Base-by-base conservation (phyloP, 2,888 invertebrate species). In the Lepidocyrtoides sp. region DNA sequence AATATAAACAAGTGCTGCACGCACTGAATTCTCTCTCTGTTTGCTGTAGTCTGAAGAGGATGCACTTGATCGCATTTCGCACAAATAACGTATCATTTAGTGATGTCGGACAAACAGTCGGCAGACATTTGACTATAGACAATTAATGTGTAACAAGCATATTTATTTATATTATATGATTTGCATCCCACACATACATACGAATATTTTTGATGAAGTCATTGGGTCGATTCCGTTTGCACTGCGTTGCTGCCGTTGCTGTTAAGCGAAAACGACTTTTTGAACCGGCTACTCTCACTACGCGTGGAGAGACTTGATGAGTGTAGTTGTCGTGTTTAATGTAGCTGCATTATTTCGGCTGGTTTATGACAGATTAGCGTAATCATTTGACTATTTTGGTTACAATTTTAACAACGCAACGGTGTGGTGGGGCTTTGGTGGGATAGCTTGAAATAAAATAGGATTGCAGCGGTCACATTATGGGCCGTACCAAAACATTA, bases 381-480 rank as follows among this genome's bases (percentile, higher is more conserved):
- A 63, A 63, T 63, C 63, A 17, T 29, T 63, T 54, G 2, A 63
- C 63, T 63, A 5, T 29, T 63, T 29, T 63, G 63, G 63, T 63
- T 63, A 63, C 26, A 5, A 44, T 44, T 44, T 36, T 8, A 36
- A 8, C 36, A 36, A 14, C n/a, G n/a, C n/a, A n/a, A n/a, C n/a
- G n/a, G n/a, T n/a, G n/a, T n/a, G n/a, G n/a, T n/a, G n/a, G n/a
- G n/a, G n/a, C n/a, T n/a, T n/a, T n/a, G n/a, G n/a, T n/a, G n/a
- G n/a, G n/a, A n/a, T n/a, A n/a, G n/a, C n/a, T n/a, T n/a, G n/a
- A n/a, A n/a, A n/a, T n/a, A n/a, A n/a, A n/a, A n/a, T n/a, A n/a
- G n/a, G n/a, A n/a, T 44, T 5, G 14, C 44, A 63, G 0, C 14
- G 29, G 63, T 63, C 63, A 29, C 63, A 63, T 63, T 26, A 63